Conservation (phyloP, 2,113 vertebrate genomes). For the Kobus ellipsiprymnus region DNA sequence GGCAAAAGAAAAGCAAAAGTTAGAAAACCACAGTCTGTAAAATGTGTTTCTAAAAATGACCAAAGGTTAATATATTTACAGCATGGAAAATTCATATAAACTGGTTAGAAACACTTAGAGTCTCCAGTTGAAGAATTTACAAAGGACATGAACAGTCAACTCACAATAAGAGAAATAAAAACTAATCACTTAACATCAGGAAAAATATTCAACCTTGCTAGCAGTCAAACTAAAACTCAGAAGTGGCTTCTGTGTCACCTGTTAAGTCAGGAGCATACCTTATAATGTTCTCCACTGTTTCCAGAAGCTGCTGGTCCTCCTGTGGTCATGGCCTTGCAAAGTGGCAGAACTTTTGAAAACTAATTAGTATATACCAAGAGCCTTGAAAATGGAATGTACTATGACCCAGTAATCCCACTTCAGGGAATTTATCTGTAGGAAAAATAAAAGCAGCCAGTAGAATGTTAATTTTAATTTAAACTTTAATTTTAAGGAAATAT, state of each 20-base stretch:
- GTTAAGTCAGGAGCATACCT: background rate
- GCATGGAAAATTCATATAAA: background rate
- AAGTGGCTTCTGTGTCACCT: background rate
- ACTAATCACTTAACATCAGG: background rate
- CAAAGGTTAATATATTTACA: background rate
- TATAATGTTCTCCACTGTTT: background rate
- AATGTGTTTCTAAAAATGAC: background rate
- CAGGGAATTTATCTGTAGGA: background rate
- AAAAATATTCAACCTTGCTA: background rate
- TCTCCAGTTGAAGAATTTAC: background rate
- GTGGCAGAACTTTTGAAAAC: background rate
- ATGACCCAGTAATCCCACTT: background rate
- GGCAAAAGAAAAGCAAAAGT: background rate
- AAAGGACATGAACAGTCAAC: background rate
- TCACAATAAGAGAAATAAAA: background rate
- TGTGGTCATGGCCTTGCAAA: background rate
- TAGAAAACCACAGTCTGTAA: background rate
- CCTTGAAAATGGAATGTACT: background rate
- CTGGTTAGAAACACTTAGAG: background rate
- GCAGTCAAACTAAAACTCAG: background rate
- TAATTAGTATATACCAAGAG: background rate
- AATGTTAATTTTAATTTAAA: background rate
- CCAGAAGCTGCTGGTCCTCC: background rate
- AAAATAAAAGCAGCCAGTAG: background rate
- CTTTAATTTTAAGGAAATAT: constrained; percentile 14